These are phyloP conservation scores for Cepaea hortensis DNA, from an alignment of 2,888 invertebrate species.

Conservation along the genomic window DNA sequence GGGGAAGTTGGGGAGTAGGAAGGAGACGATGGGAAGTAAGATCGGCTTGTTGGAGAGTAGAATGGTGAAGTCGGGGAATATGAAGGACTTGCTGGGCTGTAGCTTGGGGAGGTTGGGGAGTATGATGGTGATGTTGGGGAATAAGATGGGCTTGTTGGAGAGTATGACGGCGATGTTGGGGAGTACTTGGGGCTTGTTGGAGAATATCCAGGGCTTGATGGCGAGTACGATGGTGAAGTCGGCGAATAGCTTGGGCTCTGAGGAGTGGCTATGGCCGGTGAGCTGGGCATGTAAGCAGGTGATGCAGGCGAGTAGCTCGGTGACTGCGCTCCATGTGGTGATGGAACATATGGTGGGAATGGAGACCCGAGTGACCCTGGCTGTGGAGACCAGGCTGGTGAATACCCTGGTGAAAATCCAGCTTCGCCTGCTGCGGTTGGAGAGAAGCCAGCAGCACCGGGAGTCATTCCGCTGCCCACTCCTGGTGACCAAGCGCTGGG, in stretches of 20 bases:
- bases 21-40: conserved; percentile 80
- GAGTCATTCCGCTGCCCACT: conserved; percentile 95
- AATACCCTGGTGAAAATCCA: conserved; percentile 81
- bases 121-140: conserved; percentile 81
- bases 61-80: conserved; percentile 91
- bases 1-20: conserved; percentile 74
- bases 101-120: conserved; percentile 77
- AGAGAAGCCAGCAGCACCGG: conserved; percentile 96
- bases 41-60: conserved; percentile 91
- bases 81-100: conserved; percentile 64
- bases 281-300: conserved; percentile 82
- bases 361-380: conserved; percentile 74
- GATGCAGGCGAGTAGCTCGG: conserved; percentile 73
- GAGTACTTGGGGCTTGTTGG: conserved; percentile 79
- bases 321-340: conserved; percentile 81
- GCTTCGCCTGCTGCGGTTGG: conserved; percentile 96
- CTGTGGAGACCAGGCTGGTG: conserved; percentile 79
- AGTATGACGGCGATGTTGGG: conserved; percentile 82
- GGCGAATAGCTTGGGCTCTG: conserved; percentile 74
- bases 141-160: conserved; percentile 73
- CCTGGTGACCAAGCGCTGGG: conserved; percentile 73
- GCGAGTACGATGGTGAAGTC: conserved; percentile 80
- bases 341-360: conserved; percentile 79
- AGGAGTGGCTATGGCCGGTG: conserved; percentile 74
- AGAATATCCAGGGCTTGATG: conserved; percentile 82